Percentiles rank a stretch among this genome's conserved stretches.
Conservation (phyloP, 2,113 vertebrate genomes). For the Syngnathus floridae region DNA sequence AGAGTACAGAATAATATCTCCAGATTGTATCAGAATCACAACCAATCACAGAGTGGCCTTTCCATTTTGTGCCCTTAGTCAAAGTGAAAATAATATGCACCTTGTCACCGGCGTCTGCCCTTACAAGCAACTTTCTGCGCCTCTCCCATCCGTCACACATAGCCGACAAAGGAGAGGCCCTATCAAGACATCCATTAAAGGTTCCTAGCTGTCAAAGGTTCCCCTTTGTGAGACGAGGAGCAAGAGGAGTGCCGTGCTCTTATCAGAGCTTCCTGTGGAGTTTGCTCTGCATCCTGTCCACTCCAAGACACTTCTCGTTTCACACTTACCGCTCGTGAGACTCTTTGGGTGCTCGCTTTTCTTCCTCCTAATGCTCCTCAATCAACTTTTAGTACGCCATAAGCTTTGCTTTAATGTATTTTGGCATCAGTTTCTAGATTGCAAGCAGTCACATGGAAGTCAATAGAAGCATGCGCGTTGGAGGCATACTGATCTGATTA, state of each 20-base stretch:
- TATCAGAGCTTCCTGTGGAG: conserved; percentile 70
- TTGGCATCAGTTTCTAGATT: not conserved
- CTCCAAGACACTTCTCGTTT: conserved; percentile 60
- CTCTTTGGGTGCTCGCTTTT: conserved; percentile 9
- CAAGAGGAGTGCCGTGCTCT: conserved; percentile 67
- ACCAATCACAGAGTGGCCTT: conserved; percentile 37
- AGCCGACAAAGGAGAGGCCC: conserved; percentile 55
- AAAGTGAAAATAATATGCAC: conserved; percentile 63
- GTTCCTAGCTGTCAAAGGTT: conserved; percentile 72
- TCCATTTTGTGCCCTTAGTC: conserved; percentile 61
- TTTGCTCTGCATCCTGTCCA: conserved; percentile 66
- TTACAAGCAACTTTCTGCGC: conserved; percentile 52
- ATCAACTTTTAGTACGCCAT: conserved; percentile 18
- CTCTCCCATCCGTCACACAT: conserved; percentile 60
- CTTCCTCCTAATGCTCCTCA: conserved; percentile 21
- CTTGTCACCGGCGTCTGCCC: conserved; percentile 55
- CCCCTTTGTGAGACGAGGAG: conserved; percentile 67
- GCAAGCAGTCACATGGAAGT: conserved; percentile 2
- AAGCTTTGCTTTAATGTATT: conserved; percentile 10
- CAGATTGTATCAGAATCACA: conserved; percentile 52
- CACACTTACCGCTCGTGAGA: conserved; percentile 51
- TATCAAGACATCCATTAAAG: conserved; percentile 70
- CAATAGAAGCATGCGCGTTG: not conserved
- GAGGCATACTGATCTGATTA: not conserved
- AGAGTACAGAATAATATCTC: conserved; percentile 31